Evolutionary conservation across 2,113 vertebrate species (phyloP).

Genomic region (Saccopteryx bilineata): DNA sequence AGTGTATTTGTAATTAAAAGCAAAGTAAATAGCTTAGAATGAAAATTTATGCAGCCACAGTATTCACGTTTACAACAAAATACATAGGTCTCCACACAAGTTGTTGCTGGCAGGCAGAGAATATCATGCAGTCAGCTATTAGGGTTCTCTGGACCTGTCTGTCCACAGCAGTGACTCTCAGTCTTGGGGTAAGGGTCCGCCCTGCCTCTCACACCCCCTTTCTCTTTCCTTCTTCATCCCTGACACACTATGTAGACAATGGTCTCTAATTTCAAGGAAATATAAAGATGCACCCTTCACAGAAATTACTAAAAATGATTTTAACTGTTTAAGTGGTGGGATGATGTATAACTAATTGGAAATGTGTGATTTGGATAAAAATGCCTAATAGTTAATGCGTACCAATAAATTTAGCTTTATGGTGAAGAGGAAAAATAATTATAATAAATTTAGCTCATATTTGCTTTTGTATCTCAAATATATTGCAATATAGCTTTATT

Average conservation of each 20-base stretch:
- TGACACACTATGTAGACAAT: neutral
- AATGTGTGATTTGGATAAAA: conserved; percentile 13
- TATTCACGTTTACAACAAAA: conserved; percentile 17
- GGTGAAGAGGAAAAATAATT: neutral
- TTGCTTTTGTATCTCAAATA: conserved; percentile 14
- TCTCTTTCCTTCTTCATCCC: neutral
- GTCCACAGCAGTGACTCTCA: neutral
- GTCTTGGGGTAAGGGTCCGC: neutral
- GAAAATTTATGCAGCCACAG: neutral
- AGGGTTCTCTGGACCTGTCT: neutral
- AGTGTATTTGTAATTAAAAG: neutral
- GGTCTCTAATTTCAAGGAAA: conserved; percentile 31
- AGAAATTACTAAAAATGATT: conserved; percentile 9
- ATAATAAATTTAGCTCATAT: neutral
- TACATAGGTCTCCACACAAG: neutral
- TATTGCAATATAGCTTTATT: neutral
- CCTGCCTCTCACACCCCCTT: neutral
- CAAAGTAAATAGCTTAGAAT: neutral
- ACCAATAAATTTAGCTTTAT: conserved; percentile 37
- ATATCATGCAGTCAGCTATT: neutral
- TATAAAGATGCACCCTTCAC: neutral
- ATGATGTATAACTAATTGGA: neutral
- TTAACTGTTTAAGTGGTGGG: neutral
- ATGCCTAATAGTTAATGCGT: neutral
- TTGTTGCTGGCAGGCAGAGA: neutral